Base-by-base conservation (phyloP, 2,888 invertebrate genomes). In the Nymphalis c-album region DNA sequence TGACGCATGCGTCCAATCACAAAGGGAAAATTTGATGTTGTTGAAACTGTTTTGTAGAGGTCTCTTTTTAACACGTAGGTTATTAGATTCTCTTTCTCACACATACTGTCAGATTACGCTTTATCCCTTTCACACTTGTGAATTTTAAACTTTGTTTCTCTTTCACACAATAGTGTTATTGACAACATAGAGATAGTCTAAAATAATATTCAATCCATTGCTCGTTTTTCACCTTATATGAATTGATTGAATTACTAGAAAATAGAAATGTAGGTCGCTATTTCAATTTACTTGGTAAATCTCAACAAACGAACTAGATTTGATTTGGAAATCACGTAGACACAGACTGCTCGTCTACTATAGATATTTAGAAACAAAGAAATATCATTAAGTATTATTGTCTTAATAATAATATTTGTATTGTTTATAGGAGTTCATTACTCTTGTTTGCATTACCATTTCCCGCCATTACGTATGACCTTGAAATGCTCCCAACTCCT, bases 1-100 rank as follows among this genome's bases (percentile, higher is more conserved):
- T 91, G 86, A 90, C 91, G 91, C 91, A 91, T 91, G 92, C 91
- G 91, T 86, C 86, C 87, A 87, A 88, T 85, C 85, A 76, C 80
- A 76, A 80, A 77, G 76, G 75, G 80, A 82, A 83, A 83, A 81
- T 77, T 80, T 80, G 76, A 77, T 81, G 79, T 82, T 82, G 83
- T 77, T 77, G 73, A 74, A 74, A 80, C 80, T 86, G 84, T 85
- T 84, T 82, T 85, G 78, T 80, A 72, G 69, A 67, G 72, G 51
- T 87, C 87, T 84, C 86, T 71, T 70, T 90, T 80, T 71, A 72
- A 69, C 85, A 64, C 68, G 20, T 0, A 0, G 5, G 0, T 45
- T 53, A 31, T 31, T 2, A 6, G 0, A 20, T 66, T 71, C 48
- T 35, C 35, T 69, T n/a, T 84, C 79, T 81, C 82, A 76, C 75